These are phyloP conservation scores for Neostethus bicornis DNA, from an alignment of 2,797 vertebrate species.

Conservation along the genomic window DNA sequence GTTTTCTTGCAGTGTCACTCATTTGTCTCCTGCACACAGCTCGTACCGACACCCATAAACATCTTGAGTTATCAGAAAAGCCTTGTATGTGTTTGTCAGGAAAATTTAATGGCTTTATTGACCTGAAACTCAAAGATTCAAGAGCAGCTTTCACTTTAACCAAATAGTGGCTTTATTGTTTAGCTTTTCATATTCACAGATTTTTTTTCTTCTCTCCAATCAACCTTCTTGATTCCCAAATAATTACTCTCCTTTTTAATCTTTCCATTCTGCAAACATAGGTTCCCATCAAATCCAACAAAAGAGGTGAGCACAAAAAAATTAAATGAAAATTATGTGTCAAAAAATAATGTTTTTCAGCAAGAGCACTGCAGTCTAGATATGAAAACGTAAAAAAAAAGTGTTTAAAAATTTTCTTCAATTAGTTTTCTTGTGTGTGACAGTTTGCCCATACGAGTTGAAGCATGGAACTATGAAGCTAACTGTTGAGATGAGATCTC, in stretches of 20 bases:
- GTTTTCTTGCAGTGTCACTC: slow-evolving; percentile 56
- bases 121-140: slow-evolving; percentile 61
- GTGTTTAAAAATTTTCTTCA: background rate
- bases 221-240: slow-evolving; percentile 6
- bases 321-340: slow-evolving; percentile 24
- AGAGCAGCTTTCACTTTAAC: slow-evolving; percentile 21
- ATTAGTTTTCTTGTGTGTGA: background rate
- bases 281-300: slow-evolving; percentile 24
- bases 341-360: background rate
- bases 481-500: slow-evolving; percentile 4
- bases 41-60: slow-evolving; percentile 15
- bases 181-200: slow-evolving; percentile 15
- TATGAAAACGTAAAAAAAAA: no score
- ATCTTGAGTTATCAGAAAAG: slow-evolving; percentile 13
- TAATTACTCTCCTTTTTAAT: slow-evolving; percentile 34
- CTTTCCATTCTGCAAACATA: slow-evolving; percentile 45
- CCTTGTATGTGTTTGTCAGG: slow-evolving; percentile 21
- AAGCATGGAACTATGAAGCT: background rate
- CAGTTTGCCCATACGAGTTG: background rate
- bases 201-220: background rate
- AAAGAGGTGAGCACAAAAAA: slow-evolving; percentile 17
- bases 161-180: slow-evolving; percentile 41
- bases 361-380: no score
- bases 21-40: slow-evolving; percentile 37
- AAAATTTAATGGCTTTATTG: slow-evolving; percentile 65